Percentiles rank a stretch among this genome's conserved stretches.
Evolutionary conservation across 1,140 invertebrate genomes (phyloP).

Genomic region (Nylanderia fulva): DNA sequence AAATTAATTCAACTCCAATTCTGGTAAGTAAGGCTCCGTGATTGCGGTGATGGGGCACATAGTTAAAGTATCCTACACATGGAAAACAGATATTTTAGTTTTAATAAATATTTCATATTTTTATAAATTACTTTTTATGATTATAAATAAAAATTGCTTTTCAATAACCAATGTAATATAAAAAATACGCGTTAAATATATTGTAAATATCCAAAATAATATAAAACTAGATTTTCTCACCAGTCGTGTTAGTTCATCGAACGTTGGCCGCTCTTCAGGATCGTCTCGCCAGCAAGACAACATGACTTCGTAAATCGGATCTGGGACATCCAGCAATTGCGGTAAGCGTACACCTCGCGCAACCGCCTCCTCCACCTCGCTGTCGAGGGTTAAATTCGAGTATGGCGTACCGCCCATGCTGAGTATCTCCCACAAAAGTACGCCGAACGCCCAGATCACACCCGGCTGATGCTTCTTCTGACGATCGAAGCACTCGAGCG

Average conservation of each 20-base stretch:
- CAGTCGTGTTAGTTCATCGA: constrained; percentile 87
- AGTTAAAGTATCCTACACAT: constrained; percentile 81
- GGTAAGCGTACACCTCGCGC: constrained; percentile 89
- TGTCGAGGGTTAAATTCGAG: constrained; percentile 87
- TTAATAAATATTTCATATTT: too few relatives aligned
- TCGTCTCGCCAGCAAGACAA: constrained; percentile 94
- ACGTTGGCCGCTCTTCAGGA: constrained; percentile 91
- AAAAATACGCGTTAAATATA: constrained; percentile 13
- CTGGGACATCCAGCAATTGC: constrained; percentile 90
- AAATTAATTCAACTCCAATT: constrained; percentile 81
- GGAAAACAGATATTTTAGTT: constrained; percentile 25
- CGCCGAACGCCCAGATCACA: constrained; percentile 94
- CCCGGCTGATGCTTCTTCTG: constrained; percentile 89
- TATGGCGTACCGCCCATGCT: constrained; percentile 94
- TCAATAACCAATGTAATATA: neutral
- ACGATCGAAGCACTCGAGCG: constrained; percentile 91
- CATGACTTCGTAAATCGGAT: constrained; percentile 93
- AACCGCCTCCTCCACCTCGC: constrained; percentile 90
- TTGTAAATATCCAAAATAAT: neutral
- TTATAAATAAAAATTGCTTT: neutral
- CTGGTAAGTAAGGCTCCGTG: constrained; percentile 81
- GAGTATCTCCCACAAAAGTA: constrained; percentile 93
- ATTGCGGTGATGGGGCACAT: constrained; percentile 80
- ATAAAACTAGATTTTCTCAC: constrained; percentile 68
- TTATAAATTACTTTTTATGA: too few relatives aligned